These are phyloP conservation scores for Metalampra italica DNA, from an alignment of 2,888 invertebrate genomes.

Conservation along the genomic window DNA sequence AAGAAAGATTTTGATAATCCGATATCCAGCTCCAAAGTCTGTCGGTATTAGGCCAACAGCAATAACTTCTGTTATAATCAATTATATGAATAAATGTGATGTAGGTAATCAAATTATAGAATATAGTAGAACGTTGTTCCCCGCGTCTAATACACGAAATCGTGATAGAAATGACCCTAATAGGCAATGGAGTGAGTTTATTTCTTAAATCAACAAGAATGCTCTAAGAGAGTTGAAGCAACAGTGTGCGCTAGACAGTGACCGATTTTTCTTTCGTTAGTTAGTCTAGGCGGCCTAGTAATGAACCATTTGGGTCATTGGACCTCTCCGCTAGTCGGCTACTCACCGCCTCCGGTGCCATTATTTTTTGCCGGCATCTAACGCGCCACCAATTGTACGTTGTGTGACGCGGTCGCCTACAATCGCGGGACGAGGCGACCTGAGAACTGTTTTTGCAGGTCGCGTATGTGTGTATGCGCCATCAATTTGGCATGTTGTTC, in stretches of 20 bases:
- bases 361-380: constrained; percentile 59
- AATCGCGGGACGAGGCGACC: constrained; percentile 34
- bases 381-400: constrained; percentile 54
- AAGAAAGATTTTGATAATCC: no score
- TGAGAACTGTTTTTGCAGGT: constrained; percentile 30
- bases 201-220: constrained; percentile 3
- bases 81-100: no score
- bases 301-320: constrained; percentile 75
- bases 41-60: no score
- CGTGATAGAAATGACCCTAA: constrained; percentile 4
- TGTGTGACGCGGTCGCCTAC: constrained; percentile 46
- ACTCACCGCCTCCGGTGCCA: constrained; percentile 50
- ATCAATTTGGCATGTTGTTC: constrained; percentile 30
- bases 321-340: constrained; percentile 69
- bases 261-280: constrained; percentile 69
- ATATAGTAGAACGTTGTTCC: not conserved
- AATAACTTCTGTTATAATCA: no score
- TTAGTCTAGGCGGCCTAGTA: constrained; percentile 61
- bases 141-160: not conserved
- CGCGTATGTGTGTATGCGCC: constrained; percentile 18
- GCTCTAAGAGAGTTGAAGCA: constrained; percentile 10
- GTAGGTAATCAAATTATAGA: no score
- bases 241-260: constrained; percentile 35
- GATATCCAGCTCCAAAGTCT: no score
- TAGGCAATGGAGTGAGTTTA: constrained; percentile 7